These are phyloP conservation scores for Sylvilagus bachmani DNA, from an alignment of 2,113 vertebrate genomes.

Conservation along the genomic window DNA sequence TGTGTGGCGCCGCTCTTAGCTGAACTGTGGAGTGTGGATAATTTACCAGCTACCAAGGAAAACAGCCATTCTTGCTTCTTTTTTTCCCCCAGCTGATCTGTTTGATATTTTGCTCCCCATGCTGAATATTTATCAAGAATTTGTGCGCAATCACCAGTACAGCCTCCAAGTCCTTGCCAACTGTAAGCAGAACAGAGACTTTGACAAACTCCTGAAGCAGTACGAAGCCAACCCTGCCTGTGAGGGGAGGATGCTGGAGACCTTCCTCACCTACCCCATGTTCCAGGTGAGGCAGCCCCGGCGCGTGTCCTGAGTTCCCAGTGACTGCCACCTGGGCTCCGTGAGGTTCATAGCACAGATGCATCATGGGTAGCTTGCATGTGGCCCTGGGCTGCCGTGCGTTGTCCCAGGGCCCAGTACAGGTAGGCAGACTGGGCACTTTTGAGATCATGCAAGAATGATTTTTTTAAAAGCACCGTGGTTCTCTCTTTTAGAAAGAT, in stretches of 20 bases:
- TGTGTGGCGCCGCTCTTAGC: not conserved
- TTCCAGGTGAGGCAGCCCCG: constrained; percentile 93
- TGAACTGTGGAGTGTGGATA: not conserved
- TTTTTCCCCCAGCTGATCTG: constrained; percentile 93
- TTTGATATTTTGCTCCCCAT: constrained; percentile 99
- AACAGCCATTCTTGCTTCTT: constrained; percentile 67
- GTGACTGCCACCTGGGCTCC: not conserved
- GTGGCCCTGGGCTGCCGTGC: not conserved
- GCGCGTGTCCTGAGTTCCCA: too few species aligned
- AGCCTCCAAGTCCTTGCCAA: constrained; percentile 98
- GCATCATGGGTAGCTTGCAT: not conserved
- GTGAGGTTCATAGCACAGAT: not conserved
- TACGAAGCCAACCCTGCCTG: constrained; percentile 98
- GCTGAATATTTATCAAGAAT: constrained; percentile 99
- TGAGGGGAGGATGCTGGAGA: constrained; percentile 98
- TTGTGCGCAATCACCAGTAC: constrained; percentile 99
- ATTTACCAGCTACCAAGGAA: not conserved
- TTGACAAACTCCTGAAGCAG: constrained; percentile 99
- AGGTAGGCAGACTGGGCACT: not conserved
- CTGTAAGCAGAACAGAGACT: constrained; percentile 99
- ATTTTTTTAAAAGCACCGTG: constrained; percentile 37
- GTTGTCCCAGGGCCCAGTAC: not conserved
- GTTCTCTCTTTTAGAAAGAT: constrained; percentile 72
- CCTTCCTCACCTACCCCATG: constrained; percentile 99
- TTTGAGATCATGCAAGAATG: constrained; percentile 53